Evolutionary conservation across 2,113 vertebrate species (phyloP), one percentile per base, ranked within the genome.

Genomic region (Corydoras maculifer): DNA sequence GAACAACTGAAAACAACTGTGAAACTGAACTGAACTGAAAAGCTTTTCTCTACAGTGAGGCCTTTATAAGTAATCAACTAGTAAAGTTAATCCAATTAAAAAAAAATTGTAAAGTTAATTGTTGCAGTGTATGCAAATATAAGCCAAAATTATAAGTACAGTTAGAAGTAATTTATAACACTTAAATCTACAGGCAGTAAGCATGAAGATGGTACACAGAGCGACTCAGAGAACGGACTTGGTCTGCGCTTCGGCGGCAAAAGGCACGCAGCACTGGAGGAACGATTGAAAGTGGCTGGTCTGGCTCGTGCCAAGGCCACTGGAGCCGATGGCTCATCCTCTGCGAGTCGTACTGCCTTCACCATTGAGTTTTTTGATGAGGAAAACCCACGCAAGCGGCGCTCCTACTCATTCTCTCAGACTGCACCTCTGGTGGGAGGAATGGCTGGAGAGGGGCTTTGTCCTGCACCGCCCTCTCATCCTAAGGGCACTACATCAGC

Each of bases 191-290:
- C 79, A 99, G 97, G 95, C 74, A 97, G 96, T 85, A 99, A 98
- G 73, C 97, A 99, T 66, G 95, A 97, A 55, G 97, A 99, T 68
- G 97, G 97, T 13, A 99, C 97, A 2, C 97, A 99, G 58, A 99
- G 97, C 11, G 97, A 99, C 83, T 97, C 94, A 4, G 97, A 99
- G 82, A 98, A 99, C 3, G 93, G 90, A 31, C 79, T 91, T 15
- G 93, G 90, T 2, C 89, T 93, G 78, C 91, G 92, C 48, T 94
- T 93, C 62, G 90, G 92, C 68, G 90, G 87, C 84, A 94, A 91
- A 32, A 87, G 88, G 13, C 90, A 92, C 3, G 84, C 91, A 15
- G 84, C 91, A 11, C 88, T 96, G 9, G 94, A 97, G 81, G 94
- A 98, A 0, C 93, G 93, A 32, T 82, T 96, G 59, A 89, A 92